phyloP scores from a whole-genome alignment of 2,797 vertebrate species.

The Babyrousa celebensis region DNA sequence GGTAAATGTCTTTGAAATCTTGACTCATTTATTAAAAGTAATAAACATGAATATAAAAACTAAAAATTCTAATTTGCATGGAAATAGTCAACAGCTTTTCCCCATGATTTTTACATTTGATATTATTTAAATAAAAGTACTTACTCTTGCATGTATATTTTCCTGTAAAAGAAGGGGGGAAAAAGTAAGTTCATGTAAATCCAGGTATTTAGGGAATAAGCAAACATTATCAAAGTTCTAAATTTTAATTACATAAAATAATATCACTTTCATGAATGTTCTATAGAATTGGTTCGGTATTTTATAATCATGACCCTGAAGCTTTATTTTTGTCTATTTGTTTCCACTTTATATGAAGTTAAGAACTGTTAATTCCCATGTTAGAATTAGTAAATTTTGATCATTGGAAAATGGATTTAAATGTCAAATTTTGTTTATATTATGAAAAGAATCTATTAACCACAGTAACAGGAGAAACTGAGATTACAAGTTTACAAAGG shows the following conservation, averaged over 20 bases:
- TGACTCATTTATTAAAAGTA: conserved; percentile 52
- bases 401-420: conserved; percentile 42
- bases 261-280: conserved; percentile 27
- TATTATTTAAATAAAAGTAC: conserved; percentile 89
- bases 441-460: conserved; percentile 10
- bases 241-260: conserved; percentile 6
- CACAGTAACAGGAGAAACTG: not conserved
- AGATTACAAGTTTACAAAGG: not conserved
- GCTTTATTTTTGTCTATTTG: not conserved
- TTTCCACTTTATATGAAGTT: not conserved
- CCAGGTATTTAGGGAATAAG: not conserved
- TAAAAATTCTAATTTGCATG: conserved; percentile 58
- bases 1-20: conserved; percentile 57
- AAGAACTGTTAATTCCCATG: not conserved
- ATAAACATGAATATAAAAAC: conserved; percentile 18
- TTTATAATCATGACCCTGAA: not conserved
- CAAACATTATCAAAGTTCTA: not conserved
- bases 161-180: conserved; percentile 92
- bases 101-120: conserved; percentile 13
- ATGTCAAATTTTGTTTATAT: conserved; percentile 6
- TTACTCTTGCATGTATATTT: conserved; percentile 97
- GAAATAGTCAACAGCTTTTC: conserved; percentile 26
- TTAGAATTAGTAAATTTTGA: conserved; percentile 22
- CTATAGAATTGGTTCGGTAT: not conserved
- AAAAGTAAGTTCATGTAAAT: conserved; percentile 84